Evolutionary conservation across 2,888 invertebrate species (phyloP), one percentile per base, ranked within the genome.

Genomic region (Brassicogethes aeneus): DNA sequence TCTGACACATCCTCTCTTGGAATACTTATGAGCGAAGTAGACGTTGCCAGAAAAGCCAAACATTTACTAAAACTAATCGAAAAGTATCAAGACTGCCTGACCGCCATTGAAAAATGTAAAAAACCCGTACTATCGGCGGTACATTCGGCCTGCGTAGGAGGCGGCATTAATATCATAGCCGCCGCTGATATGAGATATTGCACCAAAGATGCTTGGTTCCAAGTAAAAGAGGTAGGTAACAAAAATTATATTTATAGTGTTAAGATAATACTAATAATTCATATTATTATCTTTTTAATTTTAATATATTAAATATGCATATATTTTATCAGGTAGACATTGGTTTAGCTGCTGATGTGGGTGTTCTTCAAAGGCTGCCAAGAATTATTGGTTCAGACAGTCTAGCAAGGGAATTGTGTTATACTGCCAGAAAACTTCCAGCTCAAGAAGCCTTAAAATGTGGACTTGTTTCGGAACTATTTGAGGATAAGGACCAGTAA

Each of bases 321-420:
- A n/a, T n/a, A 15, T 33, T 7, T 41, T 36, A 13, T 13, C 41
- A 66, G 66, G 78, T 83, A 0, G 80, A 80, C 29, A 71, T 84
- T 39, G 97, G 97, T 0, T 72, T 99, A 67, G 93, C 96, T 2
- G 93, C 97, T 2, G 99, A 99, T 71, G 88, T 97, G 0, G 99
- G 99, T 0, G 83, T 87, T 0, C 69, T 99, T 30, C 97, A 97
- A 64, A 77, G 96, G 46, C 69, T 99, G 12, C 96, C 96, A 2
- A 94, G 90, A 72, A 76, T 89, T 2, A 75, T 96, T 17, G 92
- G 93, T 13, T 94, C 82, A 55, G 81, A 87, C 29, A 93, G 95
- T 50, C 71, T 90, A 45, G 86, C 80, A 0, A 73, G 94, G 14
- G 99, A 99, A 62, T 70, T 97, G 0, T 86, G 88, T 45, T 89